Conservation (phyloP, 2,113 vertebrate species). For the Sapajus apella region DNA sequence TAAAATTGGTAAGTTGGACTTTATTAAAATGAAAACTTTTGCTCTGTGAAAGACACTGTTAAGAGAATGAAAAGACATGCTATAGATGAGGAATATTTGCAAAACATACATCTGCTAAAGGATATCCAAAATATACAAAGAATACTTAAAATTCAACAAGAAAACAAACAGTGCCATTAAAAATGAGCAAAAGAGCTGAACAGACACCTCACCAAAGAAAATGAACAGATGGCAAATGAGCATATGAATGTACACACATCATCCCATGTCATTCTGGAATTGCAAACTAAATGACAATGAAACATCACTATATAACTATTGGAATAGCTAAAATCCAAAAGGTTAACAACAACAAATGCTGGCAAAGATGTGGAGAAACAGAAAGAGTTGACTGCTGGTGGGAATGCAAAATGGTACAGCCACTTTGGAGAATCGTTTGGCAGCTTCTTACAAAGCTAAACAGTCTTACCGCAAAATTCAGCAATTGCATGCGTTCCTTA, state of each 20-base stretch:
- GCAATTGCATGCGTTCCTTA: neutral
- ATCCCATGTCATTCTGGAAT: neutral
- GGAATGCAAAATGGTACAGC: neutral
- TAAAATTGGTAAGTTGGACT: neutral
- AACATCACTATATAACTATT: neutral
- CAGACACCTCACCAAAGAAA: neutral
- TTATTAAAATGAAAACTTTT: conserved; percentile 26
- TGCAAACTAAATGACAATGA: neutral
- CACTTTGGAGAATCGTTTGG: neutral
- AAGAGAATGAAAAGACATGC: neutral
- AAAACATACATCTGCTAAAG: conserved; percentile 32
- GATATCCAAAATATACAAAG: neutral
- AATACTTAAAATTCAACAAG: conserved; percentile 15
- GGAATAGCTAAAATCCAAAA: neutral
- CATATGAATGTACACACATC: neutral
- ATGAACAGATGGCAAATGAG: neutral
- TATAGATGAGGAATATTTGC: neutral
- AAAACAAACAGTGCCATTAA: neutral
- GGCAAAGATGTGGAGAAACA: neutral
- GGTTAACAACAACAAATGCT: neutral
- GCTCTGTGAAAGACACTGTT: neutral
- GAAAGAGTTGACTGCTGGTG: neutral
- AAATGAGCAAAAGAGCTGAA: neutral
- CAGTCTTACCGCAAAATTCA: neutral
- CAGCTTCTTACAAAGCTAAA: neutral